phyloP scores from a whole-genome alignment of 2,888 invertebrate species.

The Anodontia alba region DNA sequence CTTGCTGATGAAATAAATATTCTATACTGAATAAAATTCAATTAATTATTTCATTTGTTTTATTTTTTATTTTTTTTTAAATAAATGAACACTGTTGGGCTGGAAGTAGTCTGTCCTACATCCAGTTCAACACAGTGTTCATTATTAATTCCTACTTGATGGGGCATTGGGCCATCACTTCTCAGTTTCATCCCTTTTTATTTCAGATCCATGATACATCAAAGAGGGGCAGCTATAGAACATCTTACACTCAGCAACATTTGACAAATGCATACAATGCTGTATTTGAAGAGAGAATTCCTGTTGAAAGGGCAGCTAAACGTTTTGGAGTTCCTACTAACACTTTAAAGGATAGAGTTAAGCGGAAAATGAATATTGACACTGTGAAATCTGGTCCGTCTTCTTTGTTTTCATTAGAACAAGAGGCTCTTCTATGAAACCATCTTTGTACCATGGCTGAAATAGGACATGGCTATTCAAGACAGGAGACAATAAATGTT shows the following conservation, averaged over 20 bases:
- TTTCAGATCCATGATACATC: neutral
- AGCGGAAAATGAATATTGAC: slow-evolving; percentile 23
- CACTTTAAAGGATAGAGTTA: slow-evolving; percentile 20
- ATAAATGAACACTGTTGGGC: too few species aligned
- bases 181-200: neutral
- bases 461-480: slow-evolving; percentile 37
- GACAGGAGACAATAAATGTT: slow-evolving; percentile 35
- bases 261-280: slow-evolving; percentile 16
- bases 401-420: slow-evolving; percentile 5
- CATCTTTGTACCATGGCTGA: slow-evolving; percentile 26
- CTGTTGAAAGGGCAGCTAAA: slow-evolving; percentile 24
- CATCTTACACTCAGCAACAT: neutral
- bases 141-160: neutral
- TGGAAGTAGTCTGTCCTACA: too few species aligned
- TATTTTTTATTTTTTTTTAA: too few species aligned
- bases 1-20: too few species aligned
- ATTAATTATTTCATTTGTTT: too few species aligned
- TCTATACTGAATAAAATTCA: too few species aligned
- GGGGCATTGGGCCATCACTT: neutral
- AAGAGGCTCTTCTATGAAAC: slow-evolving; percentile 9
- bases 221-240: neutral
- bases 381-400: slow-evolving; percentile 22
- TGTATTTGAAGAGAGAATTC: neutral
- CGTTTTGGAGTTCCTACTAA: slow-evolving; percentile 19
- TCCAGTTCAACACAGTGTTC: too few species aligned